Evolutionary conservation across 1,140 invertebrate genomes (phyloP).

Genomic region (Papilio dardanus): DNA sequence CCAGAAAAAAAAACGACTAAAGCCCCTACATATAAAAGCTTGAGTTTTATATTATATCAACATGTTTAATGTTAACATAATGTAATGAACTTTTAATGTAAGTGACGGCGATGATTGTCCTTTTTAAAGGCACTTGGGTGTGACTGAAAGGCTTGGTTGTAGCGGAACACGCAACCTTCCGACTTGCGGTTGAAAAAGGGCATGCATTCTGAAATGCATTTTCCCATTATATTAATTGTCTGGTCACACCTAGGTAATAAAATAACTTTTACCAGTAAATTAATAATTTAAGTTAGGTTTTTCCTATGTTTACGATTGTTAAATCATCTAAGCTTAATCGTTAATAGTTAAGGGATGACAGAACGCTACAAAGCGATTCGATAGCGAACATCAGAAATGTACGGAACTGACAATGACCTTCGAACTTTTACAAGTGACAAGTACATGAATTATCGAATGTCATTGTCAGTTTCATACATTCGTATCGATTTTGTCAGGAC

Average conservation of each 20-base stretch:
- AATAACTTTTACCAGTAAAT: too few species aligned
- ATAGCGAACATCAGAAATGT: too few species aligned
- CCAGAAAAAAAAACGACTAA: background rate
- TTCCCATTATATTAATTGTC: background rate
- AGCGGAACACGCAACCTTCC: conserved; percentile 46
- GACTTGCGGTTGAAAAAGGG: conserved; percentile 32
- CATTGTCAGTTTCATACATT: too few species aligned
- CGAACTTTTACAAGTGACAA: too few species aligned
- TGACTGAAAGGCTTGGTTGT: conserved; percentile 51
- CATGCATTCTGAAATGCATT: conserved; percentile 22
- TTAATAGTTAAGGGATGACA: too few species aligned
- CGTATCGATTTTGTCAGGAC: too few species aligned
- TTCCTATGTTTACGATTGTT: too few species aligned
- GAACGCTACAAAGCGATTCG: too few species aligned
- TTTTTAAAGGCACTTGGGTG: conserved; percentile 45
- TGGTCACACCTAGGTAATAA: background rate
- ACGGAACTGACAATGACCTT: too few species aligned
- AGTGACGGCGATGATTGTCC: conserved; percentile 44
- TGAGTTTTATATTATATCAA: background rate
- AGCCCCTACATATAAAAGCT: background rate
- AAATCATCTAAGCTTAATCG: too few species aligned
- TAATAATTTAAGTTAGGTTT: background rate
- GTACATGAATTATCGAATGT: too few species aligned
- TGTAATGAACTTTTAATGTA: conserved; percentile 38
- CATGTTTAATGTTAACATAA: conserved; percentile 19